Conservation (phyloP, 2,797 vertebrate species). For the Siniperca scherzeri region DNA sequence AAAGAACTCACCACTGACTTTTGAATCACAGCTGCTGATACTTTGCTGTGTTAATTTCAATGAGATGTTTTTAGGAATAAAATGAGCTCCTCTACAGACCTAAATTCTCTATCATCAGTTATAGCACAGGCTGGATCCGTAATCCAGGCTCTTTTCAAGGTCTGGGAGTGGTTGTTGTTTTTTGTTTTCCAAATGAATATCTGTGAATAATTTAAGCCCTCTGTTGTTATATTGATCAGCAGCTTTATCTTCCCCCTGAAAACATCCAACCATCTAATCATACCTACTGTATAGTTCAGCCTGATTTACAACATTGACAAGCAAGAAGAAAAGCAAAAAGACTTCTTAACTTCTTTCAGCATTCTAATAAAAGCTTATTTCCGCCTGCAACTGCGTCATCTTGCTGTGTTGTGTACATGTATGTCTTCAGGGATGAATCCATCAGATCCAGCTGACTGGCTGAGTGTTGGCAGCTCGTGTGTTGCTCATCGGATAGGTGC, state of each 20-base stretch:
- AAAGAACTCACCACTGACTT: no score
- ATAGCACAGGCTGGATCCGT: no score
- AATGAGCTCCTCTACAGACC: background rate
- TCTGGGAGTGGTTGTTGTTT: background rate
- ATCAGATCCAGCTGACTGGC: slow-evolving; percentile 54
- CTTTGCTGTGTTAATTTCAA: background rate
- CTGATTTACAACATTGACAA: background rate
- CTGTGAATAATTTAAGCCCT: background rate
- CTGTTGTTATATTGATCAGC: background rate
- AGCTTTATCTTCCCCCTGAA: background rate
- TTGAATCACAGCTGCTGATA: no score
- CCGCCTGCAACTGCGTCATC: slow-evolving; percentile 49
- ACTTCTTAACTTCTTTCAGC: background rate
- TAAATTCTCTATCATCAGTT: background rate
- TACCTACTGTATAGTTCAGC: background rate
- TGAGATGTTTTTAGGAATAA: background rate
- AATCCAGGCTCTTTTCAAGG: background rate
- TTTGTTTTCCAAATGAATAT: background rate
- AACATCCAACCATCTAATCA: background rate
- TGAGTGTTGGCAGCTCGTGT: slow-evolving; percentile 10
- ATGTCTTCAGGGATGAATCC: slow-evolving; percentile 55
- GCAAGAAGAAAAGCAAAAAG: background rate
- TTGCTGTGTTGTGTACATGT: slow-evolving; percentile 28
- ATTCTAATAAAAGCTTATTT: slow-evolving; percentile 34
- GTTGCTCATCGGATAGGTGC: slow-evolving; percentile 30